Evolutionary conservation across 1,140 invertebrate genomes (phyloP).

Genomic region (Medauroidea extradentata): DNA sequence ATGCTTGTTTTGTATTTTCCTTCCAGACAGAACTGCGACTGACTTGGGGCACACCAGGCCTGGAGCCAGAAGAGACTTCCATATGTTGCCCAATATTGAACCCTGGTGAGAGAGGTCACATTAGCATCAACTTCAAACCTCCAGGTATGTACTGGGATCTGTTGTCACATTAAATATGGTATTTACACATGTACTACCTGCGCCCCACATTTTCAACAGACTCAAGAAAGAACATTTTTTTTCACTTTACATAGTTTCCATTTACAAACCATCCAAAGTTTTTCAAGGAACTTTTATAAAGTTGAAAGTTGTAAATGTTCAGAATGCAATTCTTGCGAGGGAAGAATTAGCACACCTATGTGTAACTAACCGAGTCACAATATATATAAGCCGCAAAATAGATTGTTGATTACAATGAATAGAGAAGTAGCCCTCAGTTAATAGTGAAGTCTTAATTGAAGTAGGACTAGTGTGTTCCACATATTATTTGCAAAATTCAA

Average conservation of each 20-base stretch:
- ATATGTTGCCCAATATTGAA: slow-evolving; percentile 34
- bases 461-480: neutral
- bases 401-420: neutral
- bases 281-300: too few relatives aligned
- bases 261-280: too few relatives aligned
- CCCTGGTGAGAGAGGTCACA: slow-evolving; percentile 35
- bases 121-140: slow-evolving; percentile 31
- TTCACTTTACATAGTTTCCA: too few relatives aligned
- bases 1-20: too few relatives aligned
- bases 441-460: neutral
- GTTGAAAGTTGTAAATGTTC: too few relatives aligned
- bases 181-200: too few relatives aligned
- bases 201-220: too few relatives aligned
- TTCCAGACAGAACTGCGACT: slow-evolving; percentile 11
- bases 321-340: too few relatives aligned
- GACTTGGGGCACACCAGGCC: slow-evolving; percentile 6
- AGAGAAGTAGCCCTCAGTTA: neutral
- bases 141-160: slow-evolving; percentile 31
- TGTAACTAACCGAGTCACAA: too few relatives aligned
- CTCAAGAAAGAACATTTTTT: neutral
- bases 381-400: too few relatives aligned
- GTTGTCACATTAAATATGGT: neutral
- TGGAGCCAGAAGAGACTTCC: slow-evolving; percentile 10
- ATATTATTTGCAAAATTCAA: neutral
- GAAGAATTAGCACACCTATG: too few relatives aligned